These are phyloP conservation scores for Smutsia temminckii DNA, from an alignment of 2,797 vertebrate species.

Conservation along the genomic window DNA sequence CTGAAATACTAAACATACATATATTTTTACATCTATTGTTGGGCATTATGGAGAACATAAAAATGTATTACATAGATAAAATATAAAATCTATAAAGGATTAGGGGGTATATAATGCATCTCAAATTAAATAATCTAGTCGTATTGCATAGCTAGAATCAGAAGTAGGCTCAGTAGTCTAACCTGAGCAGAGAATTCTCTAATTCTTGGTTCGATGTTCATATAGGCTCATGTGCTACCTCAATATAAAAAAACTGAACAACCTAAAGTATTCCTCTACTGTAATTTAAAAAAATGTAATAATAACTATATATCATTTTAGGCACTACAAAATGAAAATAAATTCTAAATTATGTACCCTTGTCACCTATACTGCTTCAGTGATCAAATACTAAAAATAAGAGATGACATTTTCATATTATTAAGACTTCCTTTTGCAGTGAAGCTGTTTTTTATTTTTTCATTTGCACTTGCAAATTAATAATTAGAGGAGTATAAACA, in stretches of 20 bases:
- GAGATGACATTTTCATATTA: slow-evolving; percentile 37
- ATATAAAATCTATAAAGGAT: slow-evolving; percentile 3
- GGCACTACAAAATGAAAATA: slow-evolving; percentile 43
- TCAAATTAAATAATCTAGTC: slow-evolving; percentile 37
- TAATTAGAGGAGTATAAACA: slow-evolving; percentile 35
- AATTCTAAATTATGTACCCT: background rate
- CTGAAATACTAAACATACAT: background rate
- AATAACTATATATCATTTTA: slow-evolving; percentile 45
- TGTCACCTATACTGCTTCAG: background rate
- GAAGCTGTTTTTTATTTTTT: background rate
- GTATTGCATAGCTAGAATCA: slow-evolving; percentile 2
- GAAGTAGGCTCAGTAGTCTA: slow-evolving; percentile 10
- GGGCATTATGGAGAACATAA: background rate
- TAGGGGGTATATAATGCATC: background rate
- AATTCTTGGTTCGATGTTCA: background rate
- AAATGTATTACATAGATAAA: slow-evolving; percentile 33
- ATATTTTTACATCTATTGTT: background rate
- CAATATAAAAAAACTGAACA: background rate
- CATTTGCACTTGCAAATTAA: slow-evolving; percentile 42
- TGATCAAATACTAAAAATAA: slow-evolving; percentile 48
- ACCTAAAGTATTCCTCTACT: background rate
- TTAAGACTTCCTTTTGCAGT: slow-evolving; percentile 13
- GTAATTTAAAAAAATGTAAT: slow-evolving; percentile 19
- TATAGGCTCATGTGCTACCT: background rate
- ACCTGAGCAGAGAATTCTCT: slow-evolving; percentile 28